Evolutionary conservation across 2,888 invertebrate species (phyloP), one percentile per base, ranked within the genome.

Genomic region (Caenorhabditis sulstoni): DNA sequence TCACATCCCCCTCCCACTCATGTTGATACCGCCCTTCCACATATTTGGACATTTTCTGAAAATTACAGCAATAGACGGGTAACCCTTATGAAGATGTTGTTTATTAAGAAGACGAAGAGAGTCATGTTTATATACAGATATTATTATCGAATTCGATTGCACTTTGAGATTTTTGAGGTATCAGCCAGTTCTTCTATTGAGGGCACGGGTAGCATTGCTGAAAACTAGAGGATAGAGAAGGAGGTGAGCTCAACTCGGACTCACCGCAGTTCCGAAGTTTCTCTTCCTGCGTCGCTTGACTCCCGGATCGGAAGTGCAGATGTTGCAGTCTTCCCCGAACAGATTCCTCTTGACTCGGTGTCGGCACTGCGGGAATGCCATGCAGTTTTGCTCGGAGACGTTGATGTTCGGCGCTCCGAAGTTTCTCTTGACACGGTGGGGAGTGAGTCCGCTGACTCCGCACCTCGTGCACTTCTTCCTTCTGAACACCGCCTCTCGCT

Each of bases 131-230:
- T 52, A 50, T 50, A 50, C 49, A 50, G 16, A 50, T 23, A 50
- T 44, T 47, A 44, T 67, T 67, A 67, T 67, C 4, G 29, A 7
- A 7, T 67, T 58, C 49, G 57, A 62, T 65, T 58, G 65, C 57
- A 65, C 58, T 65, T 57, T 39, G 53, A 45, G 45, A 23, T 50
- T 29, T 44, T 29, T 16, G 23, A 58, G 41, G 14, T n/a, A 29
- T 9, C 11, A 14, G 41, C 2, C 16, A n/a, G n/a, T n/a, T n/a
- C 64, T 18, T 3, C 68, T 80, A 29, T 55, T 81, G 75, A 16
- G 84, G 84, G 65, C 87, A 87, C 44, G 87, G 87, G 44, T 87
- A 87, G 68, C 87, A 87, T 70, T 86, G 74, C 83, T 86, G 75
- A 71, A 86, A 85, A 18, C 44, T 37, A 41, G 3, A 14, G 39